Base-by-base conservation (phyloP, 1,140 invertebrate genomes). In the Leguminivora glycinivorella region DNA sequence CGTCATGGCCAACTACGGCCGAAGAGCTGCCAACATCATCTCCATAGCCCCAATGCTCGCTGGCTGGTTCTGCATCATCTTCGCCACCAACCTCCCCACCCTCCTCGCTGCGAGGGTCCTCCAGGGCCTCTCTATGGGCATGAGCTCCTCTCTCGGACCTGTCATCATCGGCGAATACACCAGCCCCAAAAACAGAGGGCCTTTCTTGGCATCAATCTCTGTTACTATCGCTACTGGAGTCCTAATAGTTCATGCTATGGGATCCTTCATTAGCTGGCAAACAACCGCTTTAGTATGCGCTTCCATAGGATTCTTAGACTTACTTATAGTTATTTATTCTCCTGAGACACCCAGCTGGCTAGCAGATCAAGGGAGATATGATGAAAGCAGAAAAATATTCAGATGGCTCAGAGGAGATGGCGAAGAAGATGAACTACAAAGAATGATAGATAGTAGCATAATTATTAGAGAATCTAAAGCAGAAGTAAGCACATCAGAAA, bases 311-410 rank as follows among this genome's bases (percentile, higher is more conserved):
- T 76, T 84, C 24, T 68, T 75, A 2, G 74, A 79, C 70, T 66
- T 83, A 14, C 10, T 82, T 0, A 80, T 83, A 2, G 76, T 83
- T 0, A 68, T 77, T 19, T 71, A 74, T 10, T 82, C 77, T 2
- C 81, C 81, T 24, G 83, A 84, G 70, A 83, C 81, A 14, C 83
- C 83, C 4, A 79, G 76, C 43, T 84, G 77, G 74, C 67, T 83
- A 3, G 77, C 80, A 7, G 77, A 77, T 60, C 79, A 80, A 63
- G 76, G 77, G 0, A 76, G 75, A 52, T 78, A 78, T 58, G 79
- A 83, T 0, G 81, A 83, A 5, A 74, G 76, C 38, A 78, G 67
- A 24, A 71, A 70, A 68, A 72, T 79, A 2, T 85, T 85, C 63
- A 72, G 74, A 56, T 83, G 78, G 76, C 34, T 83, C n/a, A 74